Evolutionary conservation across 2,797 vertebrate species (phyloP), one percentile per base, ranked within the genome.

Genomic region (Oceanodroma leucorhoa): DNA sequence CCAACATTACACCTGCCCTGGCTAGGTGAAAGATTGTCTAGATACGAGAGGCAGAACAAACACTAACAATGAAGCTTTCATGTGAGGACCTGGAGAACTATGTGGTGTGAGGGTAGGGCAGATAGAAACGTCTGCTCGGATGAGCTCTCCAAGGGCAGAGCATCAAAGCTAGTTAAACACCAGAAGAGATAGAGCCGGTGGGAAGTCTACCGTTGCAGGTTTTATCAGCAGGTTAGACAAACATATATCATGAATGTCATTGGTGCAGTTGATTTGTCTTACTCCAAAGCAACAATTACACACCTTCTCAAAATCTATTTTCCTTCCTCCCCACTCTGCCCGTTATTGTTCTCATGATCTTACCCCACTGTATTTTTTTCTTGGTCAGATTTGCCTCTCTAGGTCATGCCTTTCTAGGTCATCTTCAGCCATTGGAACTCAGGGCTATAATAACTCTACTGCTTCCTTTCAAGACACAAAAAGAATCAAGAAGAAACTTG

Each of bases 31-130:
- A 91, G 81, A 94, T 93, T 87, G 81, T 48, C 79, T 76, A 84
- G 87, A 92, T 91, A 91, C 20, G n/a, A 84, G 89, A 79, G 66
- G 48, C 50, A 76, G 85, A 90, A 64, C 67, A 94, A 97, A 94
- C 34, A 85, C 61, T 93, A 87, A 91, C 90, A 87, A 76, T 55
- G 88, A 92, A 72, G 41, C 81, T 92, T 91, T 90, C 78, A 50
- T 73, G 26, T 27, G 34, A 95, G 84, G 61, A 80, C 32, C 46
- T 71, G 53, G 34, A 73, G 78, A 89, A 77, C 46, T 43, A 46
- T 45, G 57, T 62, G 73, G 40, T 70, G 54, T 83, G 64, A 92
- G 94, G 51, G 53, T 11, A 83, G 80, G 72, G 70, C 65, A 60
- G 73, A 62, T 2, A 48, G 41, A 94, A 93, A 94, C 0, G 11